Conservation (phyloP, 2,113 vertebrate species). For the Callipepla californica region DNA sequence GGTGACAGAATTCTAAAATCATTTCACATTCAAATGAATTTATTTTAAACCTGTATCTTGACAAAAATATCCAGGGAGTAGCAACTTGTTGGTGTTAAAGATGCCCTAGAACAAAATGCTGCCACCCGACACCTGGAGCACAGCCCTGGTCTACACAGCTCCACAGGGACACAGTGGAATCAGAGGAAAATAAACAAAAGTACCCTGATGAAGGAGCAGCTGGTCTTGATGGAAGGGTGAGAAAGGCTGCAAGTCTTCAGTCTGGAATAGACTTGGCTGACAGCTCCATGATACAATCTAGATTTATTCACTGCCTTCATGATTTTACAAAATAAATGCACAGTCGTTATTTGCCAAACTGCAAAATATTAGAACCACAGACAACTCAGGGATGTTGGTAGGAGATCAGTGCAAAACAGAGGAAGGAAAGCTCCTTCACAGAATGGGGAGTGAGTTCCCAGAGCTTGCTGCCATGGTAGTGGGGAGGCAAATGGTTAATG, state of each 20-base stretch:
- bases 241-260: neutral
- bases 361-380: neutral
- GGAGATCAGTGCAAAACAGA: neutral
- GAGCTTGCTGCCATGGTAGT: neutral
- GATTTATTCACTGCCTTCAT: neutral
- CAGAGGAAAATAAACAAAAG: neutral
- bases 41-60: constrained; percentile 10
- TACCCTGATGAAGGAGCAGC: neutral
- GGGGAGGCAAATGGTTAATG: neutral
- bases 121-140: neutral
- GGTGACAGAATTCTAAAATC: neutral
- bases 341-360: neutral
- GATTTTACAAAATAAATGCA: neutral
- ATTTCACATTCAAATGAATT: constrained; percentile 23
- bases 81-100: neutral
- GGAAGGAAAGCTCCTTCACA: neutral
- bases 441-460: neutral
- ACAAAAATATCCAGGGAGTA: constrained; percentile 30
- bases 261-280: neutral
- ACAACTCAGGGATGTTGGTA: neutral
- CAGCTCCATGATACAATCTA: neutral
- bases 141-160: neutral
- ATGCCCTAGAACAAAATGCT: neutral
- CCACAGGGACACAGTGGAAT: neutral
- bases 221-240: neutral